Evolutionary conservation across 2,113 vertebrate genomes (phyloP).

Genomic region (Ptilorrhoa leucosticta): DNA sequence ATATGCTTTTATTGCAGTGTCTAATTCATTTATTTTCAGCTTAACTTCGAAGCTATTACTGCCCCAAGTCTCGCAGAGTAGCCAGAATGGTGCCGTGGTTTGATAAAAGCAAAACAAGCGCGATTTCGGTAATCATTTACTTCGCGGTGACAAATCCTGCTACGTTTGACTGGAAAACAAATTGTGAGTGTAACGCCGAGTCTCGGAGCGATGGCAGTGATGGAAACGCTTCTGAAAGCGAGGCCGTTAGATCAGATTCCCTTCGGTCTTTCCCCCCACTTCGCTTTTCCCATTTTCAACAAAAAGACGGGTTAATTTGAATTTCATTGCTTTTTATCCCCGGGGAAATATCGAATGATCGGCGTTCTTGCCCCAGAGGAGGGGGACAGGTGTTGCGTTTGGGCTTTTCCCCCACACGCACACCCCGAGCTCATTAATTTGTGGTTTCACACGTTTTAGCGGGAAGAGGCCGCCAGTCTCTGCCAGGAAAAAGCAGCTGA

Average conservation of each 20-base stretch:
- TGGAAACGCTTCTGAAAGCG: neutral
- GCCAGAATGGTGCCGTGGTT: fast-evolving
- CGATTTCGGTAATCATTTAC: neutral
- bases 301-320: conserved; percentile 9
- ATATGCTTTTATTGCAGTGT: neutral
- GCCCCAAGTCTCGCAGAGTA: neutral
- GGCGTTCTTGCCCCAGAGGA: neutral
- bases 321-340: conserved; percentile 34
- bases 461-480: neutral
- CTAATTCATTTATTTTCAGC: neutral
- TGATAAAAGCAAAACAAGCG: neutral
- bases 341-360: neutral
- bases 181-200: neutral
- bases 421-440: neutral
- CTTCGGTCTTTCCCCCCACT: neutral
- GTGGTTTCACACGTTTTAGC: fast-evolving
- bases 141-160: neutral
- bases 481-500: neutral
- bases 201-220: neutral
- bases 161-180: neutral
- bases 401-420: neutral
- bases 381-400: neutral
- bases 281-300: neutral
- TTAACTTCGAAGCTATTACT: too few relatives aligned
- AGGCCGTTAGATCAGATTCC: neutral